These are phyloP conservation scores for Poecilia velifera DNA, from an alignment of 2,797 vertebrate genomes.

Conservation along the genomic window DNA sequence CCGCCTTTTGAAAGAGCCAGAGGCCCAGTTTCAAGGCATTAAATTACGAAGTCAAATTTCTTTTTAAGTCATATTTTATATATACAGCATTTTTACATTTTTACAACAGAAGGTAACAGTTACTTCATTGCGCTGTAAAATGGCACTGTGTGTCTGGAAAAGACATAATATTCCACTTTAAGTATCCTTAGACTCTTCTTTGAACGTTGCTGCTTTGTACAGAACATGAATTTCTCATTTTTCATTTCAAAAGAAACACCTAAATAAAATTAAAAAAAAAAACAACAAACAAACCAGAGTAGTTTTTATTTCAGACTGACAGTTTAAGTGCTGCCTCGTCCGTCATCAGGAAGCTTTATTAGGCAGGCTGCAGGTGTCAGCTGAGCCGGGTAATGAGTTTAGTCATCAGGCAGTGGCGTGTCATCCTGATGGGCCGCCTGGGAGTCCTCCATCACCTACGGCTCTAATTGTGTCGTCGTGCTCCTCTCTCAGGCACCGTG, in stretches of 20 bases:
- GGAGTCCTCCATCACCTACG: slow-evolving; percentile 68
- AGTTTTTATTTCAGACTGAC: neutral
- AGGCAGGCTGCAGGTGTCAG: slow-evolving; percentile 23
- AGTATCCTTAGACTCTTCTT: neutral
- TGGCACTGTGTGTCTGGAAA: no score
- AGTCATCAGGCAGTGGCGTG: slow-evolving; percentile 41
- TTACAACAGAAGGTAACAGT: no score
- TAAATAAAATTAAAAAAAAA: neutral
- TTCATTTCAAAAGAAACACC: neutral
- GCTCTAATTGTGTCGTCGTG: slow-evolving; percentile 50
- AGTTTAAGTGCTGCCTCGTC: neutral
- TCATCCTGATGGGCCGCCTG: slow-evolving; percentile 60
- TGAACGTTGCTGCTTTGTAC: neutral
- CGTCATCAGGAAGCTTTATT: neutral
- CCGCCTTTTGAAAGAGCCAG: no score
- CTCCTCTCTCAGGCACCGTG: slow-evolving; percentile 47
- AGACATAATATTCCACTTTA: neutral
- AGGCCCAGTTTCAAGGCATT: no score
- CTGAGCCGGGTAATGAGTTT: slow-evolving; percentile 33
- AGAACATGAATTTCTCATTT: neutral
- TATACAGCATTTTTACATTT: no score
- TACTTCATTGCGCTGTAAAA: no score
- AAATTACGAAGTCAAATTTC: no score
- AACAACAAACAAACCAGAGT: neutral
- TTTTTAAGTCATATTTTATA: no score